phyloP scores from a whole-genome alignment of 2,797 vertebrate species.

The Anguilla pacifica region DNA sequence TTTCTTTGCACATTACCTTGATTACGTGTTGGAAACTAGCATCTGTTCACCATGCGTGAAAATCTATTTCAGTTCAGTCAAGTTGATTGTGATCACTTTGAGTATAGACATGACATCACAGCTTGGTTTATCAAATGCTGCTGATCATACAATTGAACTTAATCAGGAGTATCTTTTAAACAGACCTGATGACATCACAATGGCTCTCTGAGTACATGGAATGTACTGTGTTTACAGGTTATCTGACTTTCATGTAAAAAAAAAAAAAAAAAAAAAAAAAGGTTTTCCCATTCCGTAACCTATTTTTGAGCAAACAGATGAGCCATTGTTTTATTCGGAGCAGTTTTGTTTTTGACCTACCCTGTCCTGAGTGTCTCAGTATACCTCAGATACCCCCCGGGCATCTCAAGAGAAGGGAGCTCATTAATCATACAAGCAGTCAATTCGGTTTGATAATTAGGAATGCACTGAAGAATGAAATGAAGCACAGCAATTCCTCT shows the following conservation, averaged over 20 bases:
- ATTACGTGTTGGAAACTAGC: neutral
- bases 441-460: constrained; percentile 4
- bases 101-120: neutral
- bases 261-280: neutral
- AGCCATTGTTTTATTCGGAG: neutral
- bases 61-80: neutral
- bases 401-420: neutral
- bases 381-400: no score
- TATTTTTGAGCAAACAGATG: neutral
- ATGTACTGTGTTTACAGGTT: neutral
- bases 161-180: neutral
- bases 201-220: neutral
- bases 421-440: constrained; percentile 21
- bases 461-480: neutral
- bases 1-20: neutral
- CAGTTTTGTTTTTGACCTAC: neutral
- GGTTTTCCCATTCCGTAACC: neutral
- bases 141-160: neutral
- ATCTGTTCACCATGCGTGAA: neutral
- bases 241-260: neutral
- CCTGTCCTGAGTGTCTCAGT: neutral
- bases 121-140: neutral
- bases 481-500: neutral
- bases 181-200: neutral
- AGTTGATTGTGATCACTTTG: neutral